These are phyloP conservation scores for Penaeus japonicus DNA, from an alignment of 1,140 invertebrate species.

Conservation along the genomic window DNA sequence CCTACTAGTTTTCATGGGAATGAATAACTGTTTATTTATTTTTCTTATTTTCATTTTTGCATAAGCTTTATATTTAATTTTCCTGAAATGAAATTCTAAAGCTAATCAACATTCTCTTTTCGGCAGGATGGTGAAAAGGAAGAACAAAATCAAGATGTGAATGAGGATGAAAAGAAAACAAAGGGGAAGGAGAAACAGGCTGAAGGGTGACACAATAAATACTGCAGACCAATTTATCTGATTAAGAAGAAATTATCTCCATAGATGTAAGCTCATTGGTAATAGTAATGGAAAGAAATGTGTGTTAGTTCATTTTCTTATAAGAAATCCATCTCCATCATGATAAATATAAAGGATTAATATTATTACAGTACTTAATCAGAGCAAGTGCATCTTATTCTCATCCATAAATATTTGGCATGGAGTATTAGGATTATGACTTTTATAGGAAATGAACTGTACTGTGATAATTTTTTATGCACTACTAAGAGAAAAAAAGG, in stretches of 20 bases:
- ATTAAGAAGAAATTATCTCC: slow-evolving; percentile 2
- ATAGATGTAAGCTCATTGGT: not conserved
- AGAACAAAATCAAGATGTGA: not conserved
- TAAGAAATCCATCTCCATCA: not conserved
- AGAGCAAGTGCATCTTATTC: no score
- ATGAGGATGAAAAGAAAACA: not conserved
- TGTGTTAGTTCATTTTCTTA: not conserved
- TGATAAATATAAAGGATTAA: no score
- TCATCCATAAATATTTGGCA: no score
- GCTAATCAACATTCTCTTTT: not conserved
- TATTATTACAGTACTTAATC: no score
- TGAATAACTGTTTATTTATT: no score
- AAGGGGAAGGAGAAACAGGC: slow-evolving; percentile 8
- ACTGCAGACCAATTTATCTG: not conserved
- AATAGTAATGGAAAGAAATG: not conserved
- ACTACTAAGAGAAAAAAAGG: no score
- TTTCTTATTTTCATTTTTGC: no score
- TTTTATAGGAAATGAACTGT: no score
- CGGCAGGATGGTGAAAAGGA: not conserved
- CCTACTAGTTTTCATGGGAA: no score
- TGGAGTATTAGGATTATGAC: no score
- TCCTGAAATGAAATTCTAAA: not conserved
- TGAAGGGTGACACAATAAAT: slow-evolving; percentile 3
- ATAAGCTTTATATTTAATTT: not conserved
- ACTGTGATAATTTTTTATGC: no score